Percentiles rank a stretch among this genome's conserved stretches.
phyloP scores from a whole-genome alignment of 2,888 invertebrate species.

The Mechanitis messenoides region DNA sequence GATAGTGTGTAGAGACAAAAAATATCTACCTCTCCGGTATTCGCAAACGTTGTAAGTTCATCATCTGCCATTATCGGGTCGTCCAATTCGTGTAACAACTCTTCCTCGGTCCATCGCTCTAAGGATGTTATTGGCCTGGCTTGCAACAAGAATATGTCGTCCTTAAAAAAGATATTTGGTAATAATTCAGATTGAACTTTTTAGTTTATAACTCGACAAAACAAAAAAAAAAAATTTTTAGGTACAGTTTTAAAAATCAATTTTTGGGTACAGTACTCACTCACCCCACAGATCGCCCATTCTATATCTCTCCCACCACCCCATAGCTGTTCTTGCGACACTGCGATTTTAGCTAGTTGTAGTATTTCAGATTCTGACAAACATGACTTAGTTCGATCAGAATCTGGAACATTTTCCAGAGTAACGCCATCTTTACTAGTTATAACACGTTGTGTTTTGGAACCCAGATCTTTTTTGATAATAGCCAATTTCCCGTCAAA shows the following conservation, averaged over 20 bases:
- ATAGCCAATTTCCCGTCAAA: slow-evolving; percentile 66
- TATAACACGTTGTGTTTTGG: slow-evolving; percentile 72
- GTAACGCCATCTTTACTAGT: slow-evolving; percentile 57
- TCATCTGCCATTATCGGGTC: slow-evolving; percentile 78
- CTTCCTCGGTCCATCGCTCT: slow-evolving; percentile 85
- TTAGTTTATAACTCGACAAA: too few relatives aligned
- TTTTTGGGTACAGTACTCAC: slow-evolving; percentile 9
- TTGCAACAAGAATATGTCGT: slow-evolving; percentile 82
- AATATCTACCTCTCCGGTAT: slow-evolving; percentile 80
- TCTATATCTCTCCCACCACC: slow-evolving; percentile 86
- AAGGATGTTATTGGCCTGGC: slow-evolving; percentile 86
- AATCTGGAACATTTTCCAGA: slow-evolving; percentile 54
- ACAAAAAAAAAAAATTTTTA: too few relatives aligned
- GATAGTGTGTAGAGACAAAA: not conserved
- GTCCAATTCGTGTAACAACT: slow-evolving; percentile 87
- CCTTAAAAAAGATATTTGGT: slow-evolving; percentile 44
- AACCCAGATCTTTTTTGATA: slow-evolving; percentile 63
- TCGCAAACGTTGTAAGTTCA: slow-evolving; percentile 82
- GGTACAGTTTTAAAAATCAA: not conserved
- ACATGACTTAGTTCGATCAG: slow-evolving; percentile 66
- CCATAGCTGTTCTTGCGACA: slow-evolving; percentile 80
- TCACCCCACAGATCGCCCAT: slow-evolving; percentile 82
- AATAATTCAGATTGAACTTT: not conserved
- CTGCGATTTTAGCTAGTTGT: slow-evolving; percentile 66
- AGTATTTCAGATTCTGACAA: slow-evolving; percentile 74